Evolutionary conservation across 2,113 vertebrate genomes (phyloP), one percentile per base, ranked within the genome.

Genomic region (Acanthisitta chloris): DNA sequence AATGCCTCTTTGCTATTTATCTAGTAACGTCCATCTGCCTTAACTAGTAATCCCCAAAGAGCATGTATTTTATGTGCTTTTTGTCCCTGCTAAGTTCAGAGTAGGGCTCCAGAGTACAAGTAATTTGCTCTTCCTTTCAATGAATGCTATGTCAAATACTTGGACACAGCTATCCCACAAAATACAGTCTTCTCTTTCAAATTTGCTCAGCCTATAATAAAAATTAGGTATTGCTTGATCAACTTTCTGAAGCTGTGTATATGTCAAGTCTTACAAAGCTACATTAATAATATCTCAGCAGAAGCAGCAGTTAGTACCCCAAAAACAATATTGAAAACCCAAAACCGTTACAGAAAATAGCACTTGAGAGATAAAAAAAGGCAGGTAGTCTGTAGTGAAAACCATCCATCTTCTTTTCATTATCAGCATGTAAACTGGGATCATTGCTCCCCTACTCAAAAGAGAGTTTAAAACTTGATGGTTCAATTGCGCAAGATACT

Each of bases 91-190:
- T 21, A 28, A 34, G 3, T 66, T 81, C 42, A 74, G 33, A 79
- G 14, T 3, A 64, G 14, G 9, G 13, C 48, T 79, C 16, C 55
- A 20, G 25, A 42, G 13, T 16, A 36, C 5, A 57, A 65, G 8
- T 8, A 46, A 52, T 20, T 12, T 86, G 9, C 8, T 61, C 21
- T 66, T 88, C 49, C 17, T 69, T 73, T 45, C 67, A 73, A 4
- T 13, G 13, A 3, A 28, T 16, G 6, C 12, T 57, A 17, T 0
- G 0, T 2, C 1, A 2, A 88, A 65, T 20, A 38, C 23, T 19
- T 59, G 42, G 43, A 28, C 9, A 17, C 21, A 70, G 20, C 14
- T 43, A 24, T 57, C 82, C 42, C 23, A 36, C 21, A 65, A 11
- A 81, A 77, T 8, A 81, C 19, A 58, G 3, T 69, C 40, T 31